Conservation (phyloP, 2,113 vertebrate species). For the Meles meles region DNA sequence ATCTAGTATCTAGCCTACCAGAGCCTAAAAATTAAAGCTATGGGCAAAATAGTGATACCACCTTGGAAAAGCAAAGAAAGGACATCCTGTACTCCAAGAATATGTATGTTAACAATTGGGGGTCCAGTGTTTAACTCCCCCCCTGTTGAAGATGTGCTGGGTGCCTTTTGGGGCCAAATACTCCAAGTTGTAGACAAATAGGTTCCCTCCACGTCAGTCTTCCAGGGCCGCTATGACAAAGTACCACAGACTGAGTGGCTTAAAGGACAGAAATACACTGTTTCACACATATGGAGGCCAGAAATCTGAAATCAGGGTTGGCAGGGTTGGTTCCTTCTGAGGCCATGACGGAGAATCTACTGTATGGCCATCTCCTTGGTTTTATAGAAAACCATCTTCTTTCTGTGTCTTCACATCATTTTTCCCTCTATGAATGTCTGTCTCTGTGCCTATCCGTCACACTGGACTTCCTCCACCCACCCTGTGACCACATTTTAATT, state of each 20-base stretch:
- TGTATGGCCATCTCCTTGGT: too few relatives aligned
- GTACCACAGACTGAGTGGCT: neutral
- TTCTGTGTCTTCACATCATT: neutral
- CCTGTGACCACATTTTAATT: neutral
- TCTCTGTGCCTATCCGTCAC: too few relatives aligned
- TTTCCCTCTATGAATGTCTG: neutral
- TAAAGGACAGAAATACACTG: neutral
- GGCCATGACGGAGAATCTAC: neutral
- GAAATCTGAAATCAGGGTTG: neutral
- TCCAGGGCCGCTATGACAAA: neutral
- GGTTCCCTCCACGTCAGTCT: neutral
- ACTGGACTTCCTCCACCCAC: neutral
- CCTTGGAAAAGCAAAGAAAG: neutral
- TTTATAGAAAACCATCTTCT: fast-evolving
- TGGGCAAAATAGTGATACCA: neutral
- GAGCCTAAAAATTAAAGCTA: neutral
- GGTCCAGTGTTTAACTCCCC: neutral
- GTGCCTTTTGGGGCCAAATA: too few relatives aligned
- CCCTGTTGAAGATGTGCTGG: too few relatives aligned
- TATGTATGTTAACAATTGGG: neutral
- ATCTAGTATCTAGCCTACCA: neutral
- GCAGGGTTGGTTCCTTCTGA: neutral
- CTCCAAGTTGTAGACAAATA: neutral
- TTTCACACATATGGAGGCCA: neutral
- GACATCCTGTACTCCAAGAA: neutral